These are phyloP conservation scores for Cistogaster globosa DNA, from an alignment of 2,888 invertebrate genomes.

Conservation along the genomic window DNA sequence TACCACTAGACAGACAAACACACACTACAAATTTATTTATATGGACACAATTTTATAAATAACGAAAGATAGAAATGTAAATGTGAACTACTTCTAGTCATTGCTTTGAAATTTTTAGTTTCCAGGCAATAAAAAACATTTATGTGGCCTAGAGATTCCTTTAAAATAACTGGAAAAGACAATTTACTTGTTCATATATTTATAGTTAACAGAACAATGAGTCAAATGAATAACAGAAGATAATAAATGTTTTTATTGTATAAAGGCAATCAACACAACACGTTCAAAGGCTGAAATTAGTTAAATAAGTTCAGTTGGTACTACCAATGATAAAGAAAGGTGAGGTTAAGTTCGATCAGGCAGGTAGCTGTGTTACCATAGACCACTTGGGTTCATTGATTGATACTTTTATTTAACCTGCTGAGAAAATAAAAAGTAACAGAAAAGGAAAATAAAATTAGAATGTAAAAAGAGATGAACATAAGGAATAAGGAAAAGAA, in stretches of 20 bases:
- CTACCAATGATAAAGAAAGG: too few species aligned
- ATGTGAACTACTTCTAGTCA: neutral
- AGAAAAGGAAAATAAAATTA: too few species aligned
- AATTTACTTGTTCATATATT: too few species aligned
- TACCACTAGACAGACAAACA: neutral
- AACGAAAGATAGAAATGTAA: neutral
- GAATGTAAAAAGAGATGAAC: too few species aligned
- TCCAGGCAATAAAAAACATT: constrained; percentile 14
- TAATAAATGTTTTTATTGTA: constrained; percentile 56
- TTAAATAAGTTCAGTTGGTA: neutral
- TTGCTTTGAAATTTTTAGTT: constrained; percentile 2
- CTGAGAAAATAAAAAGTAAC: too few species aligned
- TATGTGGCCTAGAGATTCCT: constrained; percentile 41
- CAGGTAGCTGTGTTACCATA: too few species aligned
- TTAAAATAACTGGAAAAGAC: constrained; percentile 9
- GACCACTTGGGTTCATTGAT: too few species aligned
- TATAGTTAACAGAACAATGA: neutral
- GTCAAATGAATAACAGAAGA: constrained; percentile 42
- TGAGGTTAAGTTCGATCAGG: too few species aligned
- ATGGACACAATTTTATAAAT: neutral
- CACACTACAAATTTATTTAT: neutral
- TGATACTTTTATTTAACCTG: too few species aligned
- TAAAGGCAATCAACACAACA: constrained; percentile 42
- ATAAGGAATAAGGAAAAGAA: too few species aligned
- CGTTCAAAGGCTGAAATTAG: neutral